Conservation (phyloP, 2,113 vertebrate species). For the Oreochromis tanganicae region DNA sequence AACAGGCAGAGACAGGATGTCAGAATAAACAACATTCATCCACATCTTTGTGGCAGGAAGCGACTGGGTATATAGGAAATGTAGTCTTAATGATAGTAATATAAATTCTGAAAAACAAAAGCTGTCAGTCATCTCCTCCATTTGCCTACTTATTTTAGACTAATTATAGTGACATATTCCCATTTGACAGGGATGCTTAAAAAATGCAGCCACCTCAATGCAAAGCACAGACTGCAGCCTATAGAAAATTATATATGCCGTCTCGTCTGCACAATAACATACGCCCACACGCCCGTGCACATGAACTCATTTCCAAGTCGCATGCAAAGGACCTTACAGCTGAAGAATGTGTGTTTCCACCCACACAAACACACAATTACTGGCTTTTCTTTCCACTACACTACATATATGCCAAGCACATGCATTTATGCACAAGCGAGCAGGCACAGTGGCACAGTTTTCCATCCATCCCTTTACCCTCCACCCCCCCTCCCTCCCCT, state of each 20-base stretch:
- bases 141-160: neutral
- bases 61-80: neutral
- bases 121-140: neutral
- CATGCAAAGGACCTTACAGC: constrained; percentile 7
- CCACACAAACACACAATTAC: neutral
- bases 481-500: neutral
- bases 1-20: neutral
- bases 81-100: neutral
- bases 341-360: constrained; percentile 10
- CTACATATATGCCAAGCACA: constrained; percentile 29
- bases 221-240: neutral
- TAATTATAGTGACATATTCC: neutral
- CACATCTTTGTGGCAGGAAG: neutral
- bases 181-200: neutral
- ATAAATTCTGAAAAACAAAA: neutral
- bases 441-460: neutral
- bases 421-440: constrained; percentile 32
- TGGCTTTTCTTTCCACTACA: constrained; percentile 8
- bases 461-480: constrained; percentile 3
- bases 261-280: neutral
- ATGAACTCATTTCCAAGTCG: constrained; percentile 17
- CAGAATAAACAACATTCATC: neutral
- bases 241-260: constrained; percentile 1
- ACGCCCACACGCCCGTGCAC: constrained; percentile 6
- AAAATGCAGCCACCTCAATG: neutral